Percentiles rank a stretch among this genome's conserved stretches.
Evolutionary conservation across 2,113 vertebrate species (phyloP).

Genomic region (Neoarius graeffei): DNA sequence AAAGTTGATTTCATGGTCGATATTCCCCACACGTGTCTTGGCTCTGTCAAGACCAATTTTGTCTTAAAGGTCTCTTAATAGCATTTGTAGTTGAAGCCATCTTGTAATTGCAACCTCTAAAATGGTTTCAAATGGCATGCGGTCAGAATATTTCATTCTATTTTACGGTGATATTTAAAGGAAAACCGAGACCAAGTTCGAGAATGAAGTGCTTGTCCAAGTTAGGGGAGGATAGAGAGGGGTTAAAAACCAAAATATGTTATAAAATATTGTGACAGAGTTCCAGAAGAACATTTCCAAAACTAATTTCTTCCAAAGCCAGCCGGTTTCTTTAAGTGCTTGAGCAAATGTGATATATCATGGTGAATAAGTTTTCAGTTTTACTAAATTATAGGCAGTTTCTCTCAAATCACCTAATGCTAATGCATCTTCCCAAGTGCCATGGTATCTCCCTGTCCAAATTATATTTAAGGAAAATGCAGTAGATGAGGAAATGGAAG

Average conservation of each 20-base stretch:
- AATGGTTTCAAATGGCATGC: neutral
- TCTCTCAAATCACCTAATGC: neutral
- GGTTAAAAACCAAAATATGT: neutral
- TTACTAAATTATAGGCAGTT: neutral
- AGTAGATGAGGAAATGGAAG: neutral
- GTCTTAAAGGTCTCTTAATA: neutral
- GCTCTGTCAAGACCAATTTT: neutral
- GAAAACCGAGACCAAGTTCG: neutral
- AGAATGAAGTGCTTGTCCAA: neutral
- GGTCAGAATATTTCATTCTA: neutral
- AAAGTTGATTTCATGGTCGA: neutral
- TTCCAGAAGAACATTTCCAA: neutral
- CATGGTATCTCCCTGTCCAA: neutral
- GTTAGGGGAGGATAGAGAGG: neutral
- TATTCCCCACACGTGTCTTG: neutral
- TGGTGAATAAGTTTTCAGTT: neutral
- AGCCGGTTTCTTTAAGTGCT: neutral
- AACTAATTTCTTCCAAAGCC: neutral
- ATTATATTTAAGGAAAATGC: neutral
- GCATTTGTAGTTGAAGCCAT: neutral
- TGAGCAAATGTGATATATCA: neutral
- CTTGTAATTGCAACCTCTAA: neutral
- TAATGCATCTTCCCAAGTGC: neutral
- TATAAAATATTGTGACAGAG: neutral
- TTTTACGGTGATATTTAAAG: neutral